Percentiles rank a stretch among this genome's conserved stretches.
These are phyloP conservation scores for Phortica magna DNA, from an alignment of 2,888 invertebrate genomes.

Conservation along the genomic window DNA sequence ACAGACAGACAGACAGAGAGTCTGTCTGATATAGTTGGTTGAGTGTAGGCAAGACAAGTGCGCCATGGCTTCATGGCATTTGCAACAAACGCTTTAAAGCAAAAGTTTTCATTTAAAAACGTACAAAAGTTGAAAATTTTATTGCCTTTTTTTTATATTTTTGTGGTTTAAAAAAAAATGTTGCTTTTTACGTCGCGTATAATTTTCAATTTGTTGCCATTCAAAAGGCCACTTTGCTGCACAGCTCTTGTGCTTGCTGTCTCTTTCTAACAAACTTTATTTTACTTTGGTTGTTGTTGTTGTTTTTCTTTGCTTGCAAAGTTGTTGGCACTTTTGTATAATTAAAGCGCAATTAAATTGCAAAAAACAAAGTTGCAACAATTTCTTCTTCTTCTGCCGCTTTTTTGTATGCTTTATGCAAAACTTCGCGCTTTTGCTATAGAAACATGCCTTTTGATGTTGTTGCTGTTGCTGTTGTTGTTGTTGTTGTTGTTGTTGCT, in stretches of 20 bases:
- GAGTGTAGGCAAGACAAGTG: neutral
- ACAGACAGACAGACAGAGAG: neutral
- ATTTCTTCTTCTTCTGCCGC: slow-evolving; percentile 66
- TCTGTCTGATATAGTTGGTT: neutral
- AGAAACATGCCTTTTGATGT: slow-evolving; percentile 40
- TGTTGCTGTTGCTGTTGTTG: slow-evolving; percentile 1
- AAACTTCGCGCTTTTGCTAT: slow-evolving; percentile 8
- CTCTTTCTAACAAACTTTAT: neutral
- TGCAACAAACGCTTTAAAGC: neutral
- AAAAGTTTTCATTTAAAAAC: neutral
- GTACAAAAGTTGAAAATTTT: neutral
- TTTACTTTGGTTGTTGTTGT: neutral
- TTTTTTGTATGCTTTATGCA: slow-evolving; percentile 29
- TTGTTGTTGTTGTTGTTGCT: slow-evolving; percentile 6
- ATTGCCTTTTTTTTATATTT: neutral
- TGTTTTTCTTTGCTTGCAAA: neutral
- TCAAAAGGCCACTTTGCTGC: neutral
- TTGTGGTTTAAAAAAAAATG: neutral
- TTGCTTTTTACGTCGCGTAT: neutral
- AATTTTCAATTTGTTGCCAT: neutral
- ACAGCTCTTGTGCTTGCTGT: neutral
- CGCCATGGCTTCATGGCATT: neutral
- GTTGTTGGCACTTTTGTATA: slow-evolving; percentile 67
- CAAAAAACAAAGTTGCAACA: slow-evolving; percentile 61
- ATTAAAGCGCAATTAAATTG: slow-evolving; percentile 72